A percentile compares a stretch with the other conserved stretches of the same genome.
Conservation (phyloP, 1,140 invertebrate genomes). For the Phymastichus coffea region DNA sequence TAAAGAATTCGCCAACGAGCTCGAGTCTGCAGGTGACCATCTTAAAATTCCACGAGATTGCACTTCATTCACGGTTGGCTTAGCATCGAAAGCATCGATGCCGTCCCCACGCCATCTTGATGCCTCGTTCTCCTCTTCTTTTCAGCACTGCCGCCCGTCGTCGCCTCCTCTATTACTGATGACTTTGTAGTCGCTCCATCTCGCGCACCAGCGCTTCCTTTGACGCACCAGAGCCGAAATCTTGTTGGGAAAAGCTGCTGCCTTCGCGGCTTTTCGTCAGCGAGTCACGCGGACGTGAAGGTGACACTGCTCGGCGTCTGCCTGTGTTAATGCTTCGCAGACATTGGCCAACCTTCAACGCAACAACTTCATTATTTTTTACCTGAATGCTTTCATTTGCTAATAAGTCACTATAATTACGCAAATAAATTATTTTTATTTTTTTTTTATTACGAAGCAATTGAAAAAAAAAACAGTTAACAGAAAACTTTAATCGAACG, state of each 20-base stretch:
- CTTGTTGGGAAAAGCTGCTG: conserved; percentile 24
- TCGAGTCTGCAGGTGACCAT: conserved; percentile 39
- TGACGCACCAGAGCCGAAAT: conserved; percentile 31
- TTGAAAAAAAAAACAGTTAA: too few species aligned
- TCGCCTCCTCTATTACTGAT: conserved; percentile 23
- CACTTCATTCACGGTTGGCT: conserved; percentile 44
- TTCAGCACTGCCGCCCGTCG: not conserved
- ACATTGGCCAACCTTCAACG: conserved; percentile 31
- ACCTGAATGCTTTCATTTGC: too few species aligned
- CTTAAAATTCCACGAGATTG: conserved; percentile 51
- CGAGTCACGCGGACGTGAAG: conserved; percentile 7
- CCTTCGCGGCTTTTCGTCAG: conserved; percentile 21
- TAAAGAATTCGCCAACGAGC: conserved; percentile 10
- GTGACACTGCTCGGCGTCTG: not conserved
- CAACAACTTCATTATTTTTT: conserved; percentile 49
- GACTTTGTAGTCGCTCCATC: conserved; percentile 42
- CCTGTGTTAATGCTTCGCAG: not conserved
- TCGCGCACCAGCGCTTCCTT: conserved; percentile 44
- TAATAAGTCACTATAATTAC: too few species aligned
- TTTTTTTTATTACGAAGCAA: too few species aligned
- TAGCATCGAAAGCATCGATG: conserved; percentile 40
- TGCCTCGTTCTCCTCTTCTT: conserved; percentile 16
- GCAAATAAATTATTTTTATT: too few species aligned
- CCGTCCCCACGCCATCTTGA: conserved; percentile 5
- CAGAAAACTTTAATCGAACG: too few species aligned